A percentile compares a stretch with the other conserved stretches of the same genome.
Evolutionary conservation across 2,797 vertebrate genomes (phyloP).

Genomic region (Eutrigla gurnardus): DNA sequence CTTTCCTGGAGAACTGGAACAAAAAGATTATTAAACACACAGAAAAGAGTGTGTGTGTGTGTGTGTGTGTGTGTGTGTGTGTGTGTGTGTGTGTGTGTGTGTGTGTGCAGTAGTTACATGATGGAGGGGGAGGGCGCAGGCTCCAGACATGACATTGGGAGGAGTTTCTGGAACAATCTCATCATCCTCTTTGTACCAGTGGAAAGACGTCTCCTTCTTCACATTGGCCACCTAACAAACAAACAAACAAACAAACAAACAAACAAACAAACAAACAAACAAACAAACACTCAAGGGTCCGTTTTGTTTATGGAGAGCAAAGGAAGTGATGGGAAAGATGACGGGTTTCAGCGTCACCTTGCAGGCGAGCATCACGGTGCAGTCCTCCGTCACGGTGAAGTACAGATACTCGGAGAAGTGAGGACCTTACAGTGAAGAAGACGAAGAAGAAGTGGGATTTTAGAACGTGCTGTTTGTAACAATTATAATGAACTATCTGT

Average conservation of each 20-base stretch:
- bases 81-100: not conserved
- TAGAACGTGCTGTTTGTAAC: not conserved
- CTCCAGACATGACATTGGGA: slow-evolving; percentile 88
- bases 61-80: not conserved
- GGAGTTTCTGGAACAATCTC: slow-evolving; percentile 84
- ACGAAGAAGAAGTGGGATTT: not conserved
- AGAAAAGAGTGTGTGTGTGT: no score
- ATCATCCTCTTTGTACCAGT: slow-evolving; percentile 93
- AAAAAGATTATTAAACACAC: slow-evolving; percentile 5
- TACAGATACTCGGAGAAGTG: slow-evolving; percentile 93
- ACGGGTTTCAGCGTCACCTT: slow-evolving; percentile 81
- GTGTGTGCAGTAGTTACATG: slow-evolving; percentile 79
- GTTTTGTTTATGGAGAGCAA: not conserved
- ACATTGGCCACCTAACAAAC: slow-evolving; percentile 90
- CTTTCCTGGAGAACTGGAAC: slow-evolving; percentile 92
- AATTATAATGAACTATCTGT: no score
- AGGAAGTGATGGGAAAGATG: accelerated
- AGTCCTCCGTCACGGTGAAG: slow-evolving; percentile 92
- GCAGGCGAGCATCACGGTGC: slow-evolving; percentile 91
- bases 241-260: slow-evolving; percentile 14
- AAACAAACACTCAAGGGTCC: not conserved
- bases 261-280: not conserved
- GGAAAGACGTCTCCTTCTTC: slow-evolving; percentile 93
- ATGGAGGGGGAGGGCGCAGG: slow-evolving; percentile 88
- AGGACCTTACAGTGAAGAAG: slow-evolving; percentile 86